Evolutionary conservation across 2,113 vertebrate species (phyloP).

Genomic region (Tamias sibiricus): DNA sequence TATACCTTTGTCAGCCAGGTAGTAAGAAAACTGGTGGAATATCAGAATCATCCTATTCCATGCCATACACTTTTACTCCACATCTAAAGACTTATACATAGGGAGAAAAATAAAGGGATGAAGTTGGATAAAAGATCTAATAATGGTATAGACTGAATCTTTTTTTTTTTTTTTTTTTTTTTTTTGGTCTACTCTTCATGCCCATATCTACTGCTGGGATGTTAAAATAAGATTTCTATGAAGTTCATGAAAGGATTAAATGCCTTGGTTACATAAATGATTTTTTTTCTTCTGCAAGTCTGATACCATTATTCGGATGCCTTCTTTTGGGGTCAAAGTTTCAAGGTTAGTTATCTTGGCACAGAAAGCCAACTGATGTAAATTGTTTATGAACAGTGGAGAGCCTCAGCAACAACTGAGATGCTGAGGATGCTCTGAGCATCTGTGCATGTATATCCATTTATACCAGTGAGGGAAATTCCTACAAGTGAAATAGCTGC

Average conservation of each 20-base stretch:
- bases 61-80: not conserved
- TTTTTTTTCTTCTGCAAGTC: not conserved
- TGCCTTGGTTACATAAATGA: not conserved
- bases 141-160: not conserved
- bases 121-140: conserved; percentile 45
- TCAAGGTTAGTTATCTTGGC: conserved; percentile 32
- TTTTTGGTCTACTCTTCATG: conserved; percentile 9
- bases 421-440: not conserved
- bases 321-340: not conserved
- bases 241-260: conserved; percentile 34
- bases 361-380: conserved; percentile 27
- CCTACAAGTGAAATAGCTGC: not conserved
- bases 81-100: conserved; percentile 21
- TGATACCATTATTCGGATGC: not conserved
- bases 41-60: not conserved
- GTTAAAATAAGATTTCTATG: conserved; percentile 22
- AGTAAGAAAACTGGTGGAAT: conserved; percentile 23
- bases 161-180: too few species aligned
- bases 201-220: not conserved
- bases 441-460: not conserved
- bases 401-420: not conserved
- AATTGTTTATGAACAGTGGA: not conserved
- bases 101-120: conserved; percentile 22
- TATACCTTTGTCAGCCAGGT: not conserved
- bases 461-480: not conserved